These are phyloP conservation scores for Catostylus mosaicus DNA, from an alignment of 30 jellyfish, hydroid and myxozoan genomes.

Conservation along the genomic window DNA sequence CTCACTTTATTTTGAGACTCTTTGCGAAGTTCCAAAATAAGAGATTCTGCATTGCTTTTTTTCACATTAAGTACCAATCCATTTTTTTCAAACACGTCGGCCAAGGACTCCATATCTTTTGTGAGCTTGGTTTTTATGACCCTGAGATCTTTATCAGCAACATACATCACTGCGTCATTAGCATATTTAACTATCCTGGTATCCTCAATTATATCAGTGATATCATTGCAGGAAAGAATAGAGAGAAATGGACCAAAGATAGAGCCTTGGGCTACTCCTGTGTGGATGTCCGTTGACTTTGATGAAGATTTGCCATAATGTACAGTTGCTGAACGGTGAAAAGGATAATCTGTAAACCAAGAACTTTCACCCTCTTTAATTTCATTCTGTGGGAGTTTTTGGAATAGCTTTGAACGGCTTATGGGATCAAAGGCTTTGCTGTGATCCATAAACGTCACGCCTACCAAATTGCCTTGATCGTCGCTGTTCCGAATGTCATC, in stretches of 20 bases:
- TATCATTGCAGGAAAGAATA: slow-evolving; percentile 39
- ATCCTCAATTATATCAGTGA: slow-evolving; percentile 31
- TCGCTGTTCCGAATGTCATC: too few species aligned
- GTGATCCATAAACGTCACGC: too few species aligned
- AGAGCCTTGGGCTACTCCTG: slow-evolving; percentile 38
- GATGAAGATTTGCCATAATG: too few species aligned
- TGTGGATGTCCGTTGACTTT: slow-evolving; percentile 39
- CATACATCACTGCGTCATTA: slow-evolving; percentile 67
- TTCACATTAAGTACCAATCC: slow-evolving; percentile 45
- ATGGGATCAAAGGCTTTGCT: too few species aligned
- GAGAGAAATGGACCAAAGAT: slow-evolving; percentile 66
- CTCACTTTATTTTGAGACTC: slow-evolving; percentile 37
- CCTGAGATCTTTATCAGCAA: slow-evolving; percentile 59
- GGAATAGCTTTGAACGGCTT: slow-evolving; percentile 44
- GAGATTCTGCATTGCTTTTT: slow-evolving; percentile 48
- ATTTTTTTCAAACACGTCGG: slow-evolving; percentile 54
- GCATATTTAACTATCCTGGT: slow-evolving; percentile 69
- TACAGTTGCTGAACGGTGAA: slow-evolving; percentile 65
- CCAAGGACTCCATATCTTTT: slow-evolving; percentile 46
- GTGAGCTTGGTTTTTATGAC: slow-evolving; percentile 55
- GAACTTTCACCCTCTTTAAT: slow-evolving; percentile 40
- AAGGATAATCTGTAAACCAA: slow-evolving; percentile 49
- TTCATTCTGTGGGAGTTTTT: slow-evolving; percentile 40
- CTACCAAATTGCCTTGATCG: too few species aligned
- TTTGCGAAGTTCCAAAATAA: slow-evolving; percentile 48